Evolutionary conservation across 92 coral and sea anemone genomes (phyloP), one percentile per base, ranked within the genome.

Genomic region (Heteractis magnifica): DNA sequence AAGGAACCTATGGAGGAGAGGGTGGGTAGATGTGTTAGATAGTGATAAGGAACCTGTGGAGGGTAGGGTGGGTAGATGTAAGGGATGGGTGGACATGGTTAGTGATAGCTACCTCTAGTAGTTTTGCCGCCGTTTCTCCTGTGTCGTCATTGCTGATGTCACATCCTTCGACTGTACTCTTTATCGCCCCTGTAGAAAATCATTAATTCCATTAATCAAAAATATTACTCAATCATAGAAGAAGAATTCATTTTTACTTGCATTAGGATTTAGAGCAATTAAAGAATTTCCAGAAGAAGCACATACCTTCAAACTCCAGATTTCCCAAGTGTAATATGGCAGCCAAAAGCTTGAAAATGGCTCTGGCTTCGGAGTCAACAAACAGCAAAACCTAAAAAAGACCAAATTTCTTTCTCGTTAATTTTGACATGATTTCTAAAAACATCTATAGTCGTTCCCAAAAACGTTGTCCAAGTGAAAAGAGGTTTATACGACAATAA

Each of bases 321-420:
- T 96, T 96, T 49, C 99, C 99, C 77, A 96, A 86, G 87, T 96
- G 98, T 52, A 96, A 76, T 77, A 96, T 90, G 18, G 99, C 98
- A 3, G 99, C 99, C 21, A 96, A 80, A 81, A 96, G 86, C 74
- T 87, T 94, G 89, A 96, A 92, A 77, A 96, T 96, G 65, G 88
- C 90, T 82, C 90, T 85, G 34, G 92, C 80, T 75, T 96, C 95
- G 18, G 91, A 87, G 51, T 89, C 92, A 72, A 88, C 55, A 81
- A 96, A 96, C 85, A 94, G 76, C 89, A 96, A 78, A 48, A 96
- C 99, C 99, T 96, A 83, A 64, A 55, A 10, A 26, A 3, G 49
- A 73, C 16, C 56, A 68, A 64, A 23, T 34, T 2, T 34, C 44
- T 34, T 34, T 34, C 44, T 34, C 44, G 44, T 0, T 34, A 34